Percentiles rank a stretch among this genome's conserved stretches.
Conservation (phyloP, 1,140 invertebrate genomes). For the Musca domestica region DNA sequence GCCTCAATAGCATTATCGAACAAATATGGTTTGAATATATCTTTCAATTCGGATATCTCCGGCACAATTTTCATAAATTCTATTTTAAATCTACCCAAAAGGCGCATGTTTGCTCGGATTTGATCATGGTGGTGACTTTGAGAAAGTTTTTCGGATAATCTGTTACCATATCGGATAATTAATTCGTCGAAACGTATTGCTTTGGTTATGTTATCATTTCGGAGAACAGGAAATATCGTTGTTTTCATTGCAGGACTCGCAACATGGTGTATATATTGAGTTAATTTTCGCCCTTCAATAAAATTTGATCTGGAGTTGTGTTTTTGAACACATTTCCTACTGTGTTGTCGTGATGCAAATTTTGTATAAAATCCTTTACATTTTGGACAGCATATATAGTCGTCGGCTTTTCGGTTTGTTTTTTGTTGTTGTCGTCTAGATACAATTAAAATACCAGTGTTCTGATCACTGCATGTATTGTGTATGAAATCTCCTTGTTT, state of each 20-base stretch:
- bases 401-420: neutral
- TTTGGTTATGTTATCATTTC: conserved; percentile 3
- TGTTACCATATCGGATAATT: neutral
- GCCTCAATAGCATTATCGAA: conserved; percentile 2
- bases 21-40: neutral
- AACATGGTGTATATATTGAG: neutral
- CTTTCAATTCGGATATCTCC: neutral
- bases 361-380: conserved; percentile 8
- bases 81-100: conserved; percentile 4
- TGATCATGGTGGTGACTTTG: conserved; percentile 29
- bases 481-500: too few species aligned
- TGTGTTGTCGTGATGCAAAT: neutral
- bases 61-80: neutral
- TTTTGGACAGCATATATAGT: neutral
- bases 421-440: neutral
- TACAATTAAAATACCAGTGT: neutral
- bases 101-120: conserved; percentile 27
- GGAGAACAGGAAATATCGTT: neutral
- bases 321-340: neutral
- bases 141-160: conserved; percentile 1
- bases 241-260: neutral
- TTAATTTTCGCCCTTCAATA: neutral
- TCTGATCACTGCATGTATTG: neutral
- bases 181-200: neutral
- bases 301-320: neutral